Base-by-base conservation (phyloP, 2,797 vertebrate species). In the Anabacerthia variegaticeps region DNA sequence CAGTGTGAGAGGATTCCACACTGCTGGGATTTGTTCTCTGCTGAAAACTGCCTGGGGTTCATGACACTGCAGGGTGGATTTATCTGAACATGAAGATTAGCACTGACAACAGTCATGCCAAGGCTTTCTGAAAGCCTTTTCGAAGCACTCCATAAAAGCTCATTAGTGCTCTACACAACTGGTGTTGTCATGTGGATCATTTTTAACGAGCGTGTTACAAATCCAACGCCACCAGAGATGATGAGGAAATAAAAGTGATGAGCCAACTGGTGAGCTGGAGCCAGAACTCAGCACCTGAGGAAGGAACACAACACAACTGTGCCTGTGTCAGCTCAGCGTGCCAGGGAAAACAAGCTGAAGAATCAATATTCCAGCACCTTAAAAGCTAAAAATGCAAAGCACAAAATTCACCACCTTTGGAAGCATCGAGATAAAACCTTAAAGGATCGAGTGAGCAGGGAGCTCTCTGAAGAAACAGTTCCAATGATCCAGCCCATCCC, bases 1-100 rank as follows among this genome's bases (percentile, higher is more conserved):
- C 19, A 9, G 2, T 0, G 0, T 9, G 9, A 58, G 30, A 82
- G 11, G 51, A 66, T 37, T 8, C 28, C 8, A 1, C 28, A 3
- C 4, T 0, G 14, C 39, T 61, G 52, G 65, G 58, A 8, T 68
- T 73, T 14, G 19, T 14, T 41, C 32, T 14, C 24, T 41, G 52
- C 52, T 34, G 21, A n/a, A 52, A 65, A 24, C 22, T 11, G 6
- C 61, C 21, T 10, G 1, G 16, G 21, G 14, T 9, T 88, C 8
- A 15, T 10, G 8, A 20, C 44, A 34, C 52, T n/a, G 14, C 73
- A 19, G 46, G 36, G 54, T 7, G 58, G 58, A 65, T 61, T 87
- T 75, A 65, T 18, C 58, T 2, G 13, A 30, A n/a, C 41, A 10
- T 1, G 8, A 46, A 49, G 10, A 66, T 21, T 52, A 82, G 65